These are phyloP conservation scores for Harlomillsia oculata DNA, from an alignment of 1,140 invertebrate species.

Conservation along the genomic window DNA sequence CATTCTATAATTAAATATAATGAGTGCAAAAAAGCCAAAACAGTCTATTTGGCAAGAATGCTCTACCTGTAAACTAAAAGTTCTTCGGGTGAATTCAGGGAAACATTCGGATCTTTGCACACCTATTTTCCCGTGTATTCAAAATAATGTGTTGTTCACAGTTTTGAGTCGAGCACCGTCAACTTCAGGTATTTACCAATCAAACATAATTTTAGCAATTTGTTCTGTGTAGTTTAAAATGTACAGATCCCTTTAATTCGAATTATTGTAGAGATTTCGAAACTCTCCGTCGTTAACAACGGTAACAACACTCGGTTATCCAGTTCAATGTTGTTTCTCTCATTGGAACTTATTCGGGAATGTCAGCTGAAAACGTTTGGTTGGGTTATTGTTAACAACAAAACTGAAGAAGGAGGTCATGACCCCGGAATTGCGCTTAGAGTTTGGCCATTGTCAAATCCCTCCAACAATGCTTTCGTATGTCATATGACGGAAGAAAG, in stretches of 20 bases:
- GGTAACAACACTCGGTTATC: neutral
- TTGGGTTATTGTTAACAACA: conserved; percentile 9
- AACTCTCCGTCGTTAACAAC: too few relatives aligned
- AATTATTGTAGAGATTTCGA: too few relatives aligned
- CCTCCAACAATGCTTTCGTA: neutral
- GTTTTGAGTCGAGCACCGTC: neutral
- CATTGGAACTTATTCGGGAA: conserved; percentile 22
- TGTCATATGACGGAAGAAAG: neutral
- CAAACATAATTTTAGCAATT: neutral
- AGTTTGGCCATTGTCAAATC: conserved; percentile 8
- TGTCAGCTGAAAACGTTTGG: conserved; percentile 13
- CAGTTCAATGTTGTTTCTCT: conserved; percentile 13
- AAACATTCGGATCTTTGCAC: too few relatives aligned
- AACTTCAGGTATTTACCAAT: conserved; percentile 3
- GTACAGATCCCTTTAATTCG: too few relatives aligned
- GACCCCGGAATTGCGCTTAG: neutral
- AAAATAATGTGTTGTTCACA: neutral
- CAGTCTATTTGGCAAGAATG: too few relatives aligned
- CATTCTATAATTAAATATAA: too few relatives aligned
- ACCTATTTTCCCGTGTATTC: too few relatives aligned
- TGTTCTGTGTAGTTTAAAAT: too few relatives aligned
- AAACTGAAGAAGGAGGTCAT: neutral
- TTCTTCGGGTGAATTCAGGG: too few relatives aligned
- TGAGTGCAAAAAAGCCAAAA: too few relatives aligned
- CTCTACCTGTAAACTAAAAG: too few relatives aligned